Base-by-base conservation (phyloP, 1,140 invertebrate genomes). In the Nasonia vitripennis region DNA sequence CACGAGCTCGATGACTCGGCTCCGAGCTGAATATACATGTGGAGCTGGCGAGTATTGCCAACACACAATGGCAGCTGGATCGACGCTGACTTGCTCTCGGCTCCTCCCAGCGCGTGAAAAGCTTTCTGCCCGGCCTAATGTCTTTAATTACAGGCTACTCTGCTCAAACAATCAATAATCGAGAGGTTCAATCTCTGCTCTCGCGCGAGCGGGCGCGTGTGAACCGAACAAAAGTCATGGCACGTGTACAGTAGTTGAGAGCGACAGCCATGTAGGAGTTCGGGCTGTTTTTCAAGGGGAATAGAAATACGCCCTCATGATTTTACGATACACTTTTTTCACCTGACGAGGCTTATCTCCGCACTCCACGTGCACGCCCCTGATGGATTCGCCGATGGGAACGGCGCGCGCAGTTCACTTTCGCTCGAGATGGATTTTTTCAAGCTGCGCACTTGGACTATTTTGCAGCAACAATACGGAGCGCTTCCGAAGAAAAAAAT, bases 61-160 rank as follows among this genome's bases (percentile, higher is more conserved):
- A 20, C 37, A 14, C 34, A 81, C 68, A 73, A 73, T 73, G 68
- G 17, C 41, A 37, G 62, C 37, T 23, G 41, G 31, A 14, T 27
- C 23, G 45, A 37, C 27, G 55, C 73, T 37, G 31, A 75, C 73
- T 41, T 20, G 31, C 73, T 75, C 73, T 75, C 73, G 73, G 17
- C 41, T 70, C 55, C 45, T 48, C 73, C 48, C 74, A 78, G 41
- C 37, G 83, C 75, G 68, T 48, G 78, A 85, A 85, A 80, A 85
- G 45, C 84, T 85, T 86, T 85, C 77, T 45, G 86, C 87, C 81
- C 87, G 85, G 74, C 87, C 87, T 92, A 92, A 92, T 92, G 89
- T 88, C 81, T 88, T 89, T 92, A 92, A 92, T 92, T 92, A 90
- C 86, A 90, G 90, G 73, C 87, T 87, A 88, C 87, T 88, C 83